Evolutionary conservation across 2,888 invertebrate genomes (phyloP).

Genomic region (Ophioninae sp.): DNA sequence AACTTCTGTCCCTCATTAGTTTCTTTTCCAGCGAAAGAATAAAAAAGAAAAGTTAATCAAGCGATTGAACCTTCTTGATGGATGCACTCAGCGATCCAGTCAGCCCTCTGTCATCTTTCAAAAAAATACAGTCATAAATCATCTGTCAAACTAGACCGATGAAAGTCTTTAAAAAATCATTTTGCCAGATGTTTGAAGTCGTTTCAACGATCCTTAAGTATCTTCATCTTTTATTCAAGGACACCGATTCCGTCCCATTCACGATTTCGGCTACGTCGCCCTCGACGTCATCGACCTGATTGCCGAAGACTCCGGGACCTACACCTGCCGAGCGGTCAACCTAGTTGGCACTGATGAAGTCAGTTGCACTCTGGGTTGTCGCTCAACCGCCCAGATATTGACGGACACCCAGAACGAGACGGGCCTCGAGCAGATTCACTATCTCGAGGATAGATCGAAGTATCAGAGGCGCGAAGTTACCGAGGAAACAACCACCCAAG

Average conservation of each 20-base stretch:
- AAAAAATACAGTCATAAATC: no score
- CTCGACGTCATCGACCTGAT: constrained; percentile 97
- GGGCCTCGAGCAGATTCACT: constrained; percentile 94
- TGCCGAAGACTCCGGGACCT: constrained; percentile 96
- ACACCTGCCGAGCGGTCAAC: constrained; percentile 96
- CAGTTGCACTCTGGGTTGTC: constrained; percentile 87
- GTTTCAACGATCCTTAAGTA: not conserved
- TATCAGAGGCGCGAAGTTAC: constrained; percentile 88
- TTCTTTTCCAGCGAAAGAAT: no score
- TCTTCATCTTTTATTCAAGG: constrained; percentile 80
- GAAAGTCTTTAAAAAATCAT: no score
- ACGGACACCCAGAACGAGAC: constrained; percentile 94
- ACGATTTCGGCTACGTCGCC: constrained; percentile 99
- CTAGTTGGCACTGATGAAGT: constrained; percentile 94
- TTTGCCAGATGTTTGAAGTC: no score
- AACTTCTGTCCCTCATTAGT: no score
- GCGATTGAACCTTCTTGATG: no score
- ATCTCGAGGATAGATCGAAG: constrained; percentile 91
- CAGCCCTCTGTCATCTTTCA: no score
- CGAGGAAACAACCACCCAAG: constrained; percentile 94
- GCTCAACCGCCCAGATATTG: constrained; percentile 90
- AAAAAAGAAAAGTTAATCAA: no score
- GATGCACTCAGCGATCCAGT: no score
- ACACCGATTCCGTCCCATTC: constrained; percentile 97
- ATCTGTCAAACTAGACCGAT: no score